These are phyloP conservation scores for Anthopleura sola DNA, from an alignment of 64 coral and sea anemone genomes.

Conservation along the genomic window DNA sequence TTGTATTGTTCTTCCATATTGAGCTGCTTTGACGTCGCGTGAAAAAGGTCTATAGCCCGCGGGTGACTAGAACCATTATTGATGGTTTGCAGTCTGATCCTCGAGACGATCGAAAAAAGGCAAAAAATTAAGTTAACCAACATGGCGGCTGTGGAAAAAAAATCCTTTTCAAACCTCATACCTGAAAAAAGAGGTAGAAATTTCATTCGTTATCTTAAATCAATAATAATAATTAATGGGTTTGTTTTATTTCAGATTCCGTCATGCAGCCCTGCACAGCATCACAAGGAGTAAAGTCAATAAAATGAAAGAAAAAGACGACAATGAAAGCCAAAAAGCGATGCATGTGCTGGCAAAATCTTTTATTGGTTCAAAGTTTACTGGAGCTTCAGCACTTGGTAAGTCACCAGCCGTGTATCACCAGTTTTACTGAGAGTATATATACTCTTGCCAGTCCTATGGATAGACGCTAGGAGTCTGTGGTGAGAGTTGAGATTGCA, in stretches of 20 bases:
- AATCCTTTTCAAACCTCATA: too few relatives aligned
- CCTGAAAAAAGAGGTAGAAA: too few relatives aligned
- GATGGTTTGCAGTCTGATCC: too few relatives aligned
- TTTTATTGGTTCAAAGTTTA: slow-evolving; percentile 11
- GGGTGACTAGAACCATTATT: too few relatives aligned
- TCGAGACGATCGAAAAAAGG: too few relatives aligned
- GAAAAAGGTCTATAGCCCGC: too few relatives aligned
- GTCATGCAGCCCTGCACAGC: slow-evolving; percentile 54
- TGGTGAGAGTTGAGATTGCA: neutral
- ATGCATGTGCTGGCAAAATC: slow-evolving; percentile 14
- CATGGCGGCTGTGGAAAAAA: too few relatives aligned
- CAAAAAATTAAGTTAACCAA: too few relatives aligned
- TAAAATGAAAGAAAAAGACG: neutral
- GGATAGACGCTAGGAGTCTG: neutral
- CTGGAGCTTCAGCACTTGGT: neutral
- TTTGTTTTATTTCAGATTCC: slow-evolving; percentile 32
- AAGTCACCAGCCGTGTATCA: neutral
- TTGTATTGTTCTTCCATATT: too few relatives aligned
- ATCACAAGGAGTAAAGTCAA: slow-evolving; percentile 29
- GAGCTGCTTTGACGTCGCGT: too few relatives aligned
- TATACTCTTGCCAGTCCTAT: neutral
- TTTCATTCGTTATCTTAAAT: neutral
- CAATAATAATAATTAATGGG: neutral
- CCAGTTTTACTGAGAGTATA: too few relatives aligned
- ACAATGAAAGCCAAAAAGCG: slow-evolving; percentile 6